Conservation (phyloP, 2,113 vertebrate species). For the Helogale parvula region DNA sequence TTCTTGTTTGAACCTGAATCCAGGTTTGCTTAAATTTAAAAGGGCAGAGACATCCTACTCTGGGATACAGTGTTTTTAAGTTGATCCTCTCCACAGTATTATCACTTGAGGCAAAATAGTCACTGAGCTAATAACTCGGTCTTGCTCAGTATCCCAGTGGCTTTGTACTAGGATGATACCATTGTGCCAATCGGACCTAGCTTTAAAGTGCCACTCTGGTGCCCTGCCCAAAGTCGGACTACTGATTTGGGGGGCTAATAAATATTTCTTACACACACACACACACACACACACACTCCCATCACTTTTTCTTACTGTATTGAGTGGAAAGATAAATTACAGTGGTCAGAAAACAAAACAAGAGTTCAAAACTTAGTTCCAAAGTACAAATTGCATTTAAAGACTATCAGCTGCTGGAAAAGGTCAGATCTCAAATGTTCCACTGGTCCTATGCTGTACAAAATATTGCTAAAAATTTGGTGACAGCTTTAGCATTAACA, state of each 20-base stretch:
- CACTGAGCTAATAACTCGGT: not conserved
- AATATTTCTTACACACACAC: not conserved
- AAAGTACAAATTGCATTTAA: conserved; percentile 16
- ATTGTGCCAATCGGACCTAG: not conserved
- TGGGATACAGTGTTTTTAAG: not conserved
- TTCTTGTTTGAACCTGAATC: conserved; percentile 11
- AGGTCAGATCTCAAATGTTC: conserved; percentile 34
- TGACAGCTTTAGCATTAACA: conserved; percentile 19
- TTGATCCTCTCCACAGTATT: not conserved
- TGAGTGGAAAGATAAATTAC: conserved; percentile 28
- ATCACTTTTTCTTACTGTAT: not conserved
- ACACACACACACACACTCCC: not conserved
- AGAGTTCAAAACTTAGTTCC: conserved; percentile 44
- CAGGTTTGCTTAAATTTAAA: not conserved
- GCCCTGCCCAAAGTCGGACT: not conserved
- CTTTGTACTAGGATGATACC: not conserved
- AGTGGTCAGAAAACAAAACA: conserved; percentile 7
- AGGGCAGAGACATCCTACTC: not conserved
- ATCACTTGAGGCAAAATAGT: not conserved
- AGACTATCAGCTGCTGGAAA: conserved; percentile 11
- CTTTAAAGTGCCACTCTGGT: not conserved
- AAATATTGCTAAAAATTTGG: conserved; percentile 24
- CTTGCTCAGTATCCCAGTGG: not conserved
- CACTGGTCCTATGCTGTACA: not conserved
- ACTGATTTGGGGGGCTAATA: conserved; percentile 4